Percentiles rank a stretch among this genome's conserved stretches.
These are phyloP conservation scores for Furcifer pardalis DNA, from an alignment of 2,797 vertebrate species.

Conservation along the genomic window DNA sequence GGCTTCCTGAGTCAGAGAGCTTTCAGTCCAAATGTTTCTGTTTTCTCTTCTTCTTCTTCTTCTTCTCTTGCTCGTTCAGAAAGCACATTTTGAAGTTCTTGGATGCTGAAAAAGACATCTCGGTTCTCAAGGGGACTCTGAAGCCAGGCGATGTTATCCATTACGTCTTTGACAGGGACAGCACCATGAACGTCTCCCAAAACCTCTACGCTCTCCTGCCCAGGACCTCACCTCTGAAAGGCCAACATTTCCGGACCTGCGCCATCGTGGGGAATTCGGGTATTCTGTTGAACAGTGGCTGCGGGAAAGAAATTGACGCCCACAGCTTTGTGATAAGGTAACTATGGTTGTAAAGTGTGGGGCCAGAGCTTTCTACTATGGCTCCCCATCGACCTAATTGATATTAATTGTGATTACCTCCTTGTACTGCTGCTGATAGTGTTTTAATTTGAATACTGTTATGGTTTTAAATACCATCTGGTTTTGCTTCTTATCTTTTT, in stretches of 20 bases:
- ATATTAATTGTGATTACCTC: no score
- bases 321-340: slow-evolving; percentile 95
- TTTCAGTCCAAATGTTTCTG: no score
- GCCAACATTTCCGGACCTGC: slow-evolving; percentile 88
- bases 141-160: slow-evolving; percentile 93
- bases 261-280: slow-evolving; percentile 97
- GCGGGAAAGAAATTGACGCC: slow-evolving; percentile 89
- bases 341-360: no score
- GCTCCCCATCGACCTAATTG: no score
- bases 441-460: no score
- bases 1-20: background rate
- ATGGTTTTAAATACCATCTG: no score
- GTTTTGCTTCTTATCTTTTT: no score
- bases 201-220: slow-evolving; percentile 93
- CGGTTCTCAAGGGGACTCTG: slow-evolving; percentile 92
- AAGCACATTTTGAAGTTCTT: slow-evolving; percentile 93
- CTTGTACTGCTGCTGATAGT: no score
- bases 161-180: slow-evolving; percentile 94
- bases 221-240: slow-evolving; percentile 88
- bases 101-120: slow-evolving; percentile 95
- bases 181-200: slow-evolving; percentile 94
- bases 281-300: slow-evolving; percentile 92
- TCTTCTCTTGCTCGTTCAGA: slow-evolving; percentile 69
- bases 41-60: slow-evolving; percentile 23
- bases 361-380: no score